Evolutionary conservation across 2,888 invertebrate genomes (phyloP), one percentile per base, ranked within the genome.

Genomic region (Heliconius hortense): DNA sequence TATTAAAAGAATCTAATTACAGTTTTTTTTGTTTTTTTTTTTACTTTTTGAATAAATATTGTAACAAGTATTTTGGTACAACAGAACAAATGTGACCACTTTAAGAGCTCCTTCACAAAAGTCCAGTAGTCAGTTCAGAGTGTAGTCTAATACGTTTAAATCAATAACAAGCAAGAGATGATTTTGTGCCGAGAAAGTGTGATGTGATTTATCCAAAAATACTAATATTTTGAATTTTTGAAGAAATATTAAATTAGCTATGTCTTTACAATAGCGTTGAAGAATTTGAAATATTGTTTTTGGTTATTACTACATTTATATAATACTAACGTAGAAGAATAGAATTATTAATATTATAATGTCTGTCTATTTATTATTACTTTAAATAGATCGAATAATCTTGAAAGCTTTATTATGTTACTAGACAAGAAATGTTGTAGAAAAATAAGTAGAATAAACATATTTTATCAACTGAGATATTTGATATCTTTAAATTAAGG

Each of bases 211-310:
- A 18, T 59, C 15, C n/a, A 59, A 35, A 69, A 43, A 63, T 63
- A 72, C 72, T 53, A 53, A 43, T 24, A 15, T 48, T 64, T 64
- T 4, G 18, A 72, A 56, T 26, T 35, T 56, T 73, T 35, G 11
- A 56, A 66, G 72, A 69, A 31, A 31, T 2, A n/a, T 56, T 69
- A n/a, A 56, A 56, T 31, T 10, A 21, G 18, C 8, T 53, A 53
- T 69, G 67, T 53, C 28, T 68, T 68, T 68, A 48, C 28, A 68
- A 68, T 68, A 53, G 48, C 11, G 11, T 4, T 4, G 18, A 18
- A 43, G 15, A 1, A 24, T 10, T 18, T 11, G 18, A 39, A 39
- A 39, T 39, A 39, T 39, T 11, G 18, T 48, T 18, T 48, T 48
- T 48, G 21, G 10, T 53, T 53, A 53, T 53, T 21, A 53, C 18